These are phyloP conservation scores for Teinopalpus imperialis DNA, from an alignment of 2,888 invertebrate species.

Conservation along the genomic window DNA sequence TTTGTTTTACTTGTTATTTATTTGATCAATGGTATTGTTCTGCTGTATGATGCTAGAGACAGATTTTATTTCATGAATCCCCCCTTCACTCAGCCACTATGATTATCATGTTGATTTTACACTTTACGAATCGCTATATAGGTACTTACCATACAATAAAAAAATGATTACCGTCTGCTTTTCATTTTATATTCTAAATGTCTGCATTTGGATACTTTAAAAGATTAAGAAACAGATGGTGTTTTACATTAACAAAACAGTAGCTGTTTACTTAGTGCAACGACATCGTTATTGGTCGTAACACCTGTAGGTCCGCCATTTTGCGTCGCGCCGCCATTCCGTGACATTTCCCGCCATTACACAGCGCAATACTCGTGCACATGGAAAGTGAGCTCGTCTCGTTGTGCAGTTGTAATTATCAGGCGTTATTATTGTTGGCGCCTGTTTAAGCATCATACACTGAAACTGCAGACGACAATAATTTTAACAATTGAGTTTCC, in stretches of 20 bases:
- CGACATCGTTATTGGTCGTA: background rate
- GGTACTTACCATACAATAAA: too few species aligned
- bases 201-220: too few species aligned
- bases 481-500: constrained; percentile 3
- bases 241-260: background rate
- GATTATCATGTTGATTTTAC: too few species aligned
- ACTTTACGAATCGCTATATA: too few species aligned
- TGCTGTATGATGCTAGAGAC: too few species aligned
- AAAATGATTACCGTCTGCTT: too few species aligned
- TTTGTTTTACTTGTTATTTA: too few species aligned
- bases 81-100: too few species aligned
- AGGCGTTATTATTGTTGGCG: constrained; percentile 8
- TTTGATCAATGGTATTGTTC: too few species aligned
- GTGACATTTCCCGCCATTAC: constrained; percentile 6
- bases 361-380: background rate
- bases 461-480: background rate
- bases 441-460: background rate
- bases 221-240: too few species aligned
- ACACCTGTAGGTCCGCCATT: constrained; percentile 3
- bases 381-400: constrained; percentile 1
- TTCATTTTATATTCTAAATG: too few species aligned
- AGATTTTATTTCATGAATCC: too few species aligned
- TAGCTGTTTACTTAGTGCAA: constrained; percentile 1
- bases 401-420: constrained; percentile 14
- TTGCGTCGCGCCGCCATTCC: constrained; percentile 7